Base-by-base conservation (phyloP, 2,113 vertebrate genomes). In the Semnornis frantzii region DNA sequence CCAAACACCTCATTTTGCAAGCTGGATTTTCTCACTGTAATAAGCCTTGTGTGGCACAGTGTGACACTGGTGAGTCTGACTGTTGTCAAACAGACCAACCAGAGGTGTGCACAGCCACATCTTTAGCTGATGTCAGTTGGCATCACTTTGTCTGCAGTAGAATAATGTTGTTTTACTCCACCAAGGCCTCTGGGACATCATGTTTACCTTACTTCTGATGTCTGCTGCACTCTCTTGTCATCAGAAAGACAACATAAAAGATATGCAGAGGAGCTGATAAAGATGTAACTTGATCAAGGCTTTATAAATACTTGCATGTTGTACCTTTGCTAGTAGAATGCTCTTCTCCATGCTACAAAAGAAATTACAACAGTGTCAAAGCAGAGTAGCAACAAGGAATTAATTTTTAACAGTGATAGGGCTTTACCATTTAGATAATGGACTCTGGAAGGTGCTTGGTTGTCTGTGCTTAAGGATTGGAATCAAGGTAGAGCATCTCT, bases 121-220 rank as follows among this genome's bases (percentile, higher is more conserved):
- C 37, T 85, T 85, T 75, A 64, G 33, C 42, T 82, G 48, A n/a
- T 83, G 75, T 89, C 71, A 17, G 3, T 62, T 6, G 4, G 28
- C 48, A 27, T 80, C 54, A 68, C 65, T 68, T 83, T 86, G 85
- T 81, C 70, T 87, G 65, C 31, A 31, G 30, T 58, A 64, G 80
- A 83, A 85, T 89, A 74, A 54, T 34, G 54, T 65, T 73, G 24
- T 85, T 65, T 82, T 94, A 83, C 90, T 92, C 76, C 50, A 69
- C 34, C 37, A 34, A 85, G 65, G 69, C 10, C 37, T 87, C 72
- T 78, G 69, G 44, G 34, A 74, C 25, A 50, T 74, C 6, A 64
- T 85, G 75, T 92, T 90, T 87, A 60, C 44, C 23, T 80, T 87
- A 66, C 28, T 80, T 92, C 44, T 85, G 54, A 58, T 81, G 76